Percentiles rank a stretch among this genome's conserved stretches.
Conservation (phyloP, 2,113 vertebrate species). For the Telmatochromis sp. region DNA sequence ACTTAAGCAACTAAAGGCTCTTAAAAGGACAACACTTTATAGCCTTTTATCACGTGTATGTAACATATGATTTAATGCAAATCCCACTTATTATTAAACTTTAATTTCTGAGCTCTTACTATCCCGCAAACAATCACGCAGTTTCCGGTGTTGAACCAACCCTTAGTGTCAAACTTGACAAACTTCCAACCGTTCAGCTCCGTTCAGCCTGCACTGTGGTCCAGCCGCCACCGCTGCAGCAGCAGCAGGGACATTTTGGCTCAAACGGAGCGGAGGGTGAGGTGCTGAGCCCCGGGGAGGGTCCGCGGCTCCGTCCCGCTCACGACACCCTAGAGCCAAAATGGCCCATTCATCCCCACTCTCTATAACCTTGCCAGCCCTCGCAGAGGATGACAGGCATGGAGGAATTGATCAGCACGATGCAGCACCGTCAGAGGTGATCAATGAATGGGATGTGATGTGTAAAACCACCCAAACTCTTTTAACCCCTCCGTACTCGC, state of each 20-base stretch:
- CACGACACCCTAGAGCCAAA: slow-evolving; percentile 29
- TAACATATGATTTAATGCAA: background rate
- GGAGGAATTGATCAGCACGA: slow-evolving; percentile 16
- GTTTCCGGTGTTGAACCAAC: background rate
- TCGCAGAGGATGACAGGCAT: background rate
- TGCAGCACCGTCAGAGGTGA: slow-evolving; percentile 25
- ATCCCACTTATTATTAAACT: background rate
- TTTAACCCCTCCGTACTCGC: background rate
- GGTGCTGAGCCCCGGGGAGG: slow-evolving; percentile 24
- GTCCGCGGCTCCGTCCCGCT: background rate
- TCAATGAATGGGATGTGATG: slow-evolving; percentile 13
- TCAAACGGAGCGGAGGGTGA: slow-evolving; percentile 1
- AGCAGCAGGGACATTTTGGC: slow-evolving; percentile 57
- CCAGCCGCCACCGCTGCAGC: slow-evolving; percentile 1
- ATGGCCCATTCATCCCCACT: slow-evolving; percentile 34
- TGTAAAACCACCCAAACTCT: background rate
- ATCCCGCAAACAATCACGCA: fast-evolving
- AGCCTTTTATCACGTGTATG: background rate
- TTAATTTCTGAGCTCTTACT: background rate
- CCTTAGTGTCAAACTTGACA: background rate
- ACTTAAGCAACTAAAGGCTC: background rate
- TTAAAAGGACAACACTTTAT: background rate
- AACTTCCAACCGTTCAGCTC: background rate
- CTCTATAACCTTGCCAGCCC: slow-evolving; percentile 41
- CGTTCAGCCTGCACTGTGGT: background rate